Conservation (phyloP, 2,888 invertebrate genomes). For the Adineta ricciae region DNA sequence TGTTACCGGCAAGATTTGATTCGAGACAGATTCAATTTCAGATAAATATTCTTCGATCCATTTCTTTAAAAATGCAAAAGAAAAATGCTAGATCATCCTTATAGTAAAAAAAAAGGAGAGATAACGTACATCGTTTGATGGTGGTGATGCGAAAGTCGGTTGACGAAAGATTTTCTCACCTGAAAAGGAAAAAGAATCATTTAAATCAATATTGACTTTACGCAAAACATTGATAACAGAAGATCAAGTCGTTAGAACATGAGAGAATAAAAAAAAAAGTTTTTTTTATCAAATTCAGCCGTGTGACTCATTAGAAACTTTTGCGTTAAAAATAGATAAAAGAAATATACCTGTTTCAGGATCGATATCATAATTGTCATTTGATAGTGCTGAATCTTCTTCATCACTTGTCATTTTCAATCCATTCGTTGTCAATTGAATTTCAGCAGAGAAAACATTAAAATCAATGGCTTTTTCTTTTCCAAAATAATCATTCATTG, state of each 20-base stretch:
- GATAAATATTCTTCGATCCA: slow-evolving; percentile 18
- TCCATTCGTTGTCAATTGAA: not conserved
- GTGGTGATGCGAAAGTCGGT: not conserved
- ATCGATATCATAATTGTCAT: not conserved
- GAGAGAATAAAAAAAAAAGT: too few species aligned
- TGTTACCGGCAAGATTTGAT: not conserved
- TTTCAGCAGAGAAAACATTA: not conserved
- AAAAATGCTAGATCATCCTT: not conserved
- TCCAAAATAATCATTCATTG: not conserved
- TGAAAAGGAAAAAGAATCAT: not conserved
- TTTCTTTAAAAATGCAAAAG: not conserved
- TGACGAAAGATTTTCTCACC: not conserved
- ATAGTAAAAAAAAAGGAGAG: too few species aligned
- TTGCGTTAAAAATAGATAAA: not conserved
- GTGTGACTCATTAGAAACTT: not conserved
- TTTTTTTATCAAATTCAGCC: too few species aligned
- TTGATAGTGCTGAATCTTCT: not conserved
- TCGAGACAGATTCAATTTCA: not conserved
- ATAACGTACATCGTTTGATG: not conserved
- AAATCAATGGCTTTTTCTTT: not conserved
- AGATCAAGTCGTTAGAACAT: too few species aligned
- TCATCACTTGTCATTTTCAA: not conserved
- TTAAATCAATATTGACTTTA: not conserved
- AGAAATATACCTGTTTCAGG: not conserved
- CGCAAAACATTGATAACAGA: not conserved